phyloP scores from a whole-genome alignment of 2,113 vertebrate species.

The Bombycilla garrulus region DNA sequence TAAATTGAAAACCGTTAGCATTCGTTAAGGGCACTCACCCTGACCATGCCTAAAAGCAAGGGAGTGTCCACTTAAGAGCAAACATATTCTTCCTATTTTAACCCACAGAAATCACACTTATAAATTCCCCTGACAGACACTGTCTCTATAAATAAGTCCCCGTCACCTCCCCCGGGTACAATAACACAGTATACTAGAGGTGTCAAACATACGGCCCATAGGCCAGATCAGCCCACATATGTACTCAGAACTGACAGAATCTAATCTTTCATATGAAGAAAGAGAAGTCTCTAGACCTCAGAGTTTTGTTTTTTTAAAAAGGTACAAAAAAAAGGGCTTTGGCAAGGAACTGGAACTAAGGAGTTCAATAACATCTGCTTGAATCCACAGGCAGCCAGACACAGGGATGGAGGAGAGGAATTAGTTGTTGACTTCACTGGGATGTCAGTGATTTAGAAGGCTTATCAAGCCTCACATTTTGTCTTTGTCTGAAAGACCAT shows the following conservation, averaged over 20 bases:
- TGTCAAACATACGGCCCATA: conserved; percentile 70
- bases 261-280: conserved; percentile 57
- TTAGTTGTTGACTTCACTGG: not conserved
- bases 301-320: not conserved
- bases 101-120: conserved; percentile 24
- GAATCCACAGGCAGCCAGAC: not conserved
- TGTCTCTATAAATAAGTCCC: conserved; percentile 67
- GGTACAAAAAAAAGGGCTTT: not conserved
- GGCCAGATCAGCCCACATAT: conserved; percentile 69
- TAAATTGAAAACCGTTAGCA: not conserved
- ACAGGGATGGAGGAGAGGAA: not conserved
- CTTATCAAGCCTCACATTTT: not conserved
- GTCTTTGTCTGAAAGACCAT: not conserved
- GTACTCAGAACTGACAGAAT: conserved; percentile 66
- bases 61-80: conserved; percentile 42
- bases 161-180: conserved; percentile 64
- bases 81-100: conserved; percentile 50
- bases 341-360: not conserved
- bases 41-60: conserved; percentile 20
- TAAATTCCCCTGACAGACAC: conserved; percentile 65
- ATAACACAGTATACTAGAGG: conserved; percentile 68
- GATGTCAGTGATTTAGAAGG: not conserved
- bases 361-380: conserved; percentile 44
- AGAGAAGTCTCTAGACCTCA: conserved; percentile 48
- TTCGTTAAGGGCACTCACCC: not conserved